Conservation (phyloP, 2,113 vertebrate species). For the Nothoprocta pentlandii region DNA sequence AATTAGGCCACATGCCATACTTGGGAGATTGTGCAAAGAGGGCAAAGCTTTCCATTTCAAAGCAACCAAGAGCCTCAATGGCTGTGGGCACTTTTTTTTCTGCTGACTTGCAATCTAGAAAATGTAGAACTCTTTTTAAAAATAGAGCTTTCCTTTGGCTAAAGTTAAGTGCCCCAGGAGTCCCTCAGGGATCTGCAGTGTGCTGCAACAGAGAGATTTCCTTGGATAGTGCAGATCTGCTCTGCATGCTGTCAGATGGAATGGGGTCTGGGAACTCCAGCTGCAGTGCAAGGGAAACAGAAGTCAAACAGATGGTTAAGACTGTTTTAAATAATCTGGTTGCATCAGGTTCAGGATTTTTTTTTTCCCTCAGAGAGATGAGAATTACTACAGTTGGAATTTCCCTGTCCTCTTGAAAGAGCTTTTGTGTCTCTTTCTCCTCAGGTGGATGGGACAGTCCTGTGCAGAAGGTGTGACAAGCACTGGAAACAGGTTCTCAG, state of each 20-base stretch:
- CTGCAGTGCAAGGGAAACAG: neutral
- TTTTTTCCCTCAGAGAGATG: neutral
- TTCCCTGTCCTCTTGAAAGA: neutral
- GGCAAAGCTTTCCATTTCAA: conserved; percentile 24
- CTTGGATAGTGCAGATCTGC: neutral
- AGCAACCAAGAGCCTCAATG: neutral
- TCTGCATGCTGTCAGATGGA: neutral
- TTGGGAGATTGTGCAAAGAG: neutral
- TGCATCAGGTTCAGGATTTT: neutral
- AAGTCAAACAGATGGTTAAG: neutral
- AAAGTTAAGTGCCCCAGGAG: neutral
- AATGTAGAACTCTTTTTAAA: neutral
- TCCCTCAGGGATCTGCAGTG: neutral
- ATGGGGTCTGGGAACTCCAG: neutral
- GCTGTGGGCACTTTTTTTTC: neutral
- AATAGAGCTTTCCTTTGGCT: neutral
- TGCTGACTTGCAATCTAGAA: neutral
- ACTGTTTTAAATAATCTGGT: neutral
- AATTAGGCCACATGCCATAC: conserved; percentile 38
- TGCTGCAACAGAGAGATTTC: neutral
- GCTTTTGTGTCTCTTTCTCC: neutral
- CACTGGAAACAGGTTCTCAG: neutral
- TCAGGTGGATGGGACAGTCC: neutral
- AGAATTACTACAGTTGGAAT: neutral
- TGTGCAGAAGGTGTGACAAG: neutral